phyloP scores from a whole-genome alignment of 2,888 invertebrate species.

The Liopterus haemorrhoidalis region DNA sequence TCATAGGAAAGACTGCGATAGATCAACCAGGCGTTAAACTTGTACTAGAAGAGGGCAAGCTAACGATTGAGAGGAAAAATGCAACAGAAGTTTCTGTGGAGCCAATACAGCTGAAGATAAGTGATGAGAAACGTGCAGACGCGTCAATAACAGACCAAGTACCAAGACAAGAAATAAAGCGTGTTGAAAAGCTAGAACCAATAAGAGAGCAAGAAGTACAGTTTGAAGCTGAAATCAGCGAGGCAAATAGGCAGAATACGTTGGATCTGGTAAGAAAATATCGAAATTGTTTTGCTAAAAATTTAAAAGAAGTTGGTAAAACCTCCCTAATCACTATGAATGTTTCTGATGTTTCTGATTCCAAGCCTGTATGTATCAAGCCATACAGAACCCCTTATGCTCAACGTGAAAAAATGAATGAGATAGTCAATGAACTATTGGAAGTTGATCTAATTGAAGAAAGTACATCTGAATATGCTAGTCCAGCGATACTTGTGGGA shows the following conservation, averaged over 20 bases:
- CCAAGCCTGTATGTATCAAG: constrained; percentile 9
- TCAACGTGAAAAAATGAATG: background rate
- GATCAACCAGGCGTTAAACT: background rate
- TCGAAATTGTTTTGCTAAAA: constrained; percentile 1
- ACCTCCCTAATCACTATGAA: constrained; percentile 16
- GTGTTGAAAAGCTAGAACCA: background rate
- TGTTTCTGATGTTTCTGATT: constrained; percentile 20
- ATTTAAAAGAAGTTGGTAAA: constrained; percentile 1
- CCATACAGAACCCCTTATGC: constrained; percentile 26
- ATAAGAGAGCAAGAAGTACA: background rate
- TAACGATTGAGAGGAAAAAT: background rate
- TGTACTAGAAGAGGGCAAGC: background rate
- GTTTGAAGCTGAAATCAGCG: background rate
- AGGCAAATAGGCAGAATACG: background rate
- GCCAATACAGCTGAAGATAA: too few species aligned
- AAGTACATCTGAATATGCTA: constrained; percentile 27
- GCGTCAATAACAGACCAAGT: too few species aligned
- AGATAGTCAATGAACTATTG: constrained; percentile 22
- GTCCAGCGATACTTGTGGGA: constrained; percentile 20
- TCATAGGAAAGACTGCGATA: background rate
- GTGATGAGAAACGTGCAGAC: too few species aligned
- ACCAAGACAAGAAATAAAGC: too few species aligned
- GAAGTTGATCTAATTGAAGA: constrained; percentile 20
- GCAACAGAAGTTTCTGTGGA: too few species aligned
- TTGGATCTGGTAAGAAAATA: background rate